These are phyloP conservation scores for Pristionchus exspectatus DNA, from an alignment of 2,888 invertebrate species.

Conservation along the genomic window DNA sequence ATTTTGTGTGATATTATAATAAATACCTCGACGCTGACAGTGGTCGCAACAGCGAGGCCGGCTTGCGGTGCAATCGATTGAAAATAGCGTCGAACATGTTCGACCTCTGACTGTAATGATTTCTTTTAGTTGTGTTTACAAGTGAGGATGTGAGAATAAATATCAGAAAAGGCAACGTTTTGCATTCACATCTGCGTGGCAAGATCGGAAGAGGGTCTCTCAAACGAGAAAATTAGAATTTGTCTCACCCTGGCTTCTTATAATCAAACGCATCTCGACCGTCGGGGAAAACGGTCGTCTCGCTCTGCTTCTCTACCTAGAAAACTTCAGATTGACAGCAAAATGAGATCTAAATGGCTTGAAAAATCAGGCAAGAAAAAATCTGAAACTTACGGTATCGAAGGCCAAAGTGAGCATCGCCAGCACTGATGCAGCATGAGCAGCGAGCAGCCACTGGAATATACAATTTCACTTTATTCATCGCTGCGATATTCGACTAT, in stretches of 20 bases:
- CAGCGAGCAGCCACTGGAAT: constrained; percentile 23
- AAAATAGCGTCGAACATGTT: constrained; percentile 43
- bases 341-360: neutral
- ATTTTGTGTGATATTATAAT: no score
- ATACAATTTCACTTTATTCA: neutral
- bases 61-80: constrained; percentile 18
- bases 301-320: constrained; percentile 29
- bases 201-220: no score
- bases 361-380: neutral
- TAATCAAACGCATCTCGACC: constrained; percentile 25
- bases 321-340: neutral
- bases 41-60: constrained; percentile 17
- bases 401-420: neutral
- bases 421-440: neutral
- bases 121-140: no score
- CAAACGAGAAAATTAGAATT: no score
- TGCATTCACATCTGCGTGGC: no score
- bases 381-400: neutral
- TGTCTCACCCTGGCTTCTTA: neutral
- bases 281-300: constrained; percentile 40
- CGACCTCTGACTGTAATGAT: neutral
- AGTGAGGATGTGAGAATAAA: no score
- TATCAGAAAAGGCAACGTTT: no score
- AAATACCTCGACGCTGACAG: neutral
- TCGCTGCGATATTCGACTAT: no score